A percentile compares a stretch with the other conserved stretches of the same genome.
phyloP scores from a whole-genome alignment of 2,888 invertebrate genomes.

The Lutraria lutraria region DNA sequence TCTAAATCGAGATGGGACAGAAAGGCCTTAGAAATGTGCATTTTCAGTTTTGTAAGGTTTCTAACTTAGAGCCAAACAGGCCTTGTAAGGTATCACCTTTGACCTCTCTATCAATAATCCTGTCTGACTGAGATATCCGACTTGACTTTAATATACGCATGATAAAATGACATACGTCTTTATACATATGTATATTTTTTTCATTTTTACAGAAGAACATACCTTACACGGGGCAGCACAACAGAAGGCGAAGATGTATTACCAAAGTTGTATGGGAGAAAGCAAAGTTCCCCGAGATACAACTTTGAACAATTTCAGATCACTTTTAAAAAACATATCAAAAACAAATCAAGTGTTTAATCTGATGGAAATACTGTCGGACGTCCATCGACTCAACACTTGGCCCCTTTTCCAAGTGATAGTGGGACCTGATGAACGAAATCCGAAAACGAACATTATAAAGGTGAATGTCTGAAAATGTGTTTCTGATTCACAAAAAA shows the following conservation, averaged over 20 bases:
- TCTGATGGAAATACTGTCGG: conserved; percentile 68
- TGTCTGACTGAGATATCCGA: too few relatives aligned
- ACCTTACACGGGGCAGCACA: conserved; percentile 64
- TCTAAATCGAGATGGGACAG: too few relatives aligned
- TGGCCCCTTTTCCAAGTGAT: conserved; percentile 80
- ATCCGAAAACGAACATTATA: conserved; percentile 77
- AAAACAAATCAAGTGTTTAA: conserved; percentile 53
- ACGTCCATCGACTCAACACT: conserved; percentile 76
- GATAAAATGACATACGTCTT: too few relatives aligned
- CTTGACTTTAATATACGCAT: too few relatives aligned
- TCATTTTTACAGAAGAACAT: conserved; percentile 67
- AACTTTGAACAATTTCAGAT: conserved; percentile 71
- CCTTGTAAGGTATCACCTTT: too few relatives aligned
- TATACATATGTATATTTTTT: too few relatives aligned
- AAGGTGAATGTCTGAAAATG: conserved; percentile 70
- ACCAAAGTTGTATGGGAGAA: conserved; percentile 79
- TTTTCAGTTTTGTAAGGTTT: too few relatives aligned
- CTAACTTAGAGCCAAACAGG: too few relatives aligned
- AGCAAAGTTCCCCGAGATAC: conserved; percentile 61
- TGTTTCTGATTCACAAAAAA: too few relatives aligned
- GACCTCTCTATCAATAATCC: too few relatives aligned
- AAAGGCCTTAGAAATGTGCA: too few relatives aligned
- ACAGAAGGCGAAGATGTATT: conserved; percentile 75
- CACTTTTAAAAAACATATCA: conserved; percentile 69
- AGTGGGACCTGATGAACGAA: conserved; percentile 80